Conservation (phyloP, 2,797 vertebrate species). For the Dendrocincla fuliginosa region DNA sequence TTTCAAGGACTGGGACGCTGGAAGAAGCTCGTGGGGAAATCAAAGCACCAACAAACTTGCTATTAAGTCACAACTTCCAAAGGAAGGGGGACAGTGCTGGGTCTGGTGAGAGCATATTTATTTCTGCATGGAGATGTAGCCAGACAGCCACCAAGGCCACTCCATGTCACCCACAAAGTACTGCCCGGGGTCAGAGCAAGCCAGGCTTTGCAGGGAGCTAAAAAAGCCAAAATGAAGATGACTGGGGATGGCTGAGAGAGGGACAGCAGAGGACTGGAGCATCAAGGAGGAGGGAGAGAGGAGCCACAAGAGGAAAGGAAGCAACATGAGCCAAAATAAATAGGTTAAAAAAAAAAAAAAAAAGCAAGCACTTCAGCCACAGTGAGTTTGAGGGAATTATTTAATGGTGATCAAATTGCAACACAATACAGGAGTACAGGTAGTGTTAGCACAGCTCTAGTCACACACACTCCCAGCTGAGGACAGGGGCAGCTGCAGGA, state of each 20-base stretch:
- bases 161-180: neutral
- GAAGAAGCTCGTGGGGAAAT: neutral
- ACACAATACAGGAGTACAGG: neutral
- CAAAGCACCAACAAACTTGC: neutral
- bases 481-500: neutral
- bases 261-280: neutral
- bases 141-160: neutral
- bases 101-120: accelerated
- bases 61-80: accelerated
- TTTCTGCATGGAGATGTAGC: neutral
- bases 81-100: neutral
- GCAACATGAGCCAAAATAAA: neutral
- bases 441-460: neutral
- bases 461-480: neutral
- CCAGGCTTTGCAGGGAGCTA: neutral
- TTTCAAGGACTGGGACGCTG: neutral
- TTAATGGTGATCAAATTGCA: slow-evolving; percentile 1
- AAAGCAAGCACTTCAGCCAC: neutral
- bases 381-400: neutral
- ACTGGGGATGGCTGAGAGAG: neutral
- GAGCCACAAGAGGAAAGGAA: neutral
- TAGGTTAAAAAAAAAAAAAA: neutral
- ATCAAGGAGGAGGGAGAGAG: neutral
- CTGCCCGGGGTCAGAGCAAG: neutral
- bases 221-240: neutral